Conservation (phyloP, 2,113 vertebrate species). For the Oriolus oriolus region DNA sequence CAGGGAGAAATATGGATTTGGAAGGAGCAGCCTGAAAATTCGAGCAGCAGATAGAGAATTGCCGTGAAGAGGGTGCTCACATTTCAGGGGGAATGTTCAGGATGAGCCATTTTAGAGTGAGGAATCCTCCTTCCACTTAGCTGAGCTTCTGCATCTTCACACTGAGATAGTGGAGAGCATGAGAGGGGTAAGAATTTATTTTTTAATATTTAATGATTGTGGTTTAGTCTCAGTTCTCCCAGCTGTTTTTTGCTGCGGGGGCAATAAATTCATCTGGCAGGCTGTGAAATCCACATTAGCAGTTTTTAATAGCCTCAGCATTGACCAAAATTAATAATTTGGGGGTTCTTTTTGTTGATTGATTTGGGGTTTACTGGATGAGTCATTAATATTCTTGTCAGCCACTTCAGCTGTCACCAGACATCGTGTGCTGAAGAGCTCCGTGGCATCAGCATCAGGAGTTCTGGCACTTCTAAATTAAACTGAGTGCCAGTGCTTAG, state of each 20-base stretch:
- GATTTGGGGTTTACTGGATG: neutral
- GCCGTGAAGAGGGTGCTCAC: neutral
- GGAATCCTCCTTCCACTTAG: neutral
- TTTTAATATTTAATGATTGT: neutral
- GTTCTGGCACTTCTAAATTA: neutral
- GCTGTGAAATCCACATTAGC: neutral
- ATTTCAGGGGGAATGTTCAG: neutral
- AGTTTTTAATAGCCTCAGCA: neutral
- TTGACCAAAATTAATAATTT: neutral
- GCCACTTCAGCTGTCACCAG: neutral
- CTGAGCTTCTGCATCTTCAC: neutral
- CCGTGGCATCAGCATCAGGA: neutral
- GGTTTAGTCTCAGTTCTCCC: neutral
- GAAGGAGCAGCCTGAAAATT: neutral
- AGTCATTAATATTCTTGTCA: neutral
- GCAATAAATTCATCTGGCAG: neutral
- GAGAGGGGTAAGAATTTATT: conserved; percentile 14
- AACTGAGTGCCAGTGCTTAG: neutral
- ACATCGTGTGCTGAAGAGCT: fast-evolving
- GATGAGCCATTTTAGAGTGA: neutral
- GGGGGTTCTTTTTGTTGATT: neutral
- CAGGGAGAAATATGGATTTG: conserved; percentile 9
- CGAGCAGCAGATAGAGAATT: neutral
- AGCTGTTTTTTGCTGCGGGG: neutral
- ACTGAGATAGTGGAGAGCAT: neutral